A percentile compares a stretch with the other conserved stretches of the same genome.
Conservation (phyloP, 2,888 invertebrate species). For the Thecophora atra region DNA sequence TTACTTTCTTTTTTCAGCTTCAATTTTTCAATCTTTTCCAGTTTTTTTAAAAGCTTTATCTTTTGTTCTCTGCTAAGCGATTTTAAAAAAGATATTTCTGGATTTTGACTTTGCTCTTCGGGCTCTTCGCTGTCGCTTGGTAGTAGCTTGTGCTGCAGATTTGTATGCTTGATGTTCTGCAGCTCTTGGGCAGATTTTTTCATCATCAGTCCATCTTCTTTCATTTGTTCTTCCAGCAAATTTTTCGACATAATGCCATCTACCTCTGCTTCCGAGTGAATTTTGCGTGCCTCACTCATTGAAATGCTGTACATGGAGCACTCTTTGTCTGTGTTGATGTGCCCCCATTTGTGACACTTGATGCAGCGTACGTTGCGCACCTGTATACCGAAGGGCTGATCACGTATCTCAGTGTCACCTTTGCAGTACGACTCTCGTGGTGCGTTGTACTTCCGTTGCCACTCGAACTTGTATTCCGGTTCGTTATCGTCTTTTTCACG, state of each 20-base stretch:
- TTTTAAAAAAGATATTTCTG: constrained; percentile 84
- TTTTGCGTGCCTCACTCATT: constrained; percentile 82
- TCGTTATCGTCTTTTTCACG: constrained; percentile 91
- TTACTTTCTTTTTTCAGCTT: constrained; percentile 57
- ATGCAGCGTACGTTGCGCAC: constrained; percentile 98
- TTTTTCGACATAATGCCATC: constrained; percentile 74
- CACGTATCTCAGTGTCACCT: constrained; percentile 95
- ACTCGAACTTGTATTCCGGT: constrained; percentile 98
- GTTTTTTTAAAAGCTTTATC: constrained; percentile 84
- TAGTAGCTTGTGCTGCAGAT: constrained; percentile 70
- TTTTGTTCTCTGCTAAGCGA: constrained; percentile 89
- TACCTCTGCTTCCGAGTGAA: constrained; percentile 72
- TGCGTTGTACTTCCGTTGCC: constrained; percentile 99
- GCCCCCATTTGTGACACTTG: constrained; percentile 99
- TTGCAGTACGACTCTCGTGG: constrained; percentile 98
- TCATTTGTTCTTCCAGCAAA: constrained; percentile 87
- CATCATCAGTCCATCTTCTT: constrained; percentile 89
- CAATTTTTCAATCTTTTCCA: constrained; percentile 73
- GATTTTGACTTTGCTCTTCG: constrained; percentile 63
- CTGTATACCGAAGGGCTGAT: constrained; percentile 98
- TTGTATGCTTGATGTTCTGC: constrained; percentile 67
- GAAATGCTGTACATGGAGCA: constrained; percentile 91
- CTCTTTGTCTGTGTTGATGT: constrained; percentile 83
- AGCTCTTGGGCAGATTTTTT: constrained; percentile 79
- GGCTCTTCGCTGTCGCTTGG: constrained; percentile 67